Evolutionary conservation across 2,113 vertebrate genomes (phyloP).

Genomic region (Hirundichthys speculiger): DNA sequence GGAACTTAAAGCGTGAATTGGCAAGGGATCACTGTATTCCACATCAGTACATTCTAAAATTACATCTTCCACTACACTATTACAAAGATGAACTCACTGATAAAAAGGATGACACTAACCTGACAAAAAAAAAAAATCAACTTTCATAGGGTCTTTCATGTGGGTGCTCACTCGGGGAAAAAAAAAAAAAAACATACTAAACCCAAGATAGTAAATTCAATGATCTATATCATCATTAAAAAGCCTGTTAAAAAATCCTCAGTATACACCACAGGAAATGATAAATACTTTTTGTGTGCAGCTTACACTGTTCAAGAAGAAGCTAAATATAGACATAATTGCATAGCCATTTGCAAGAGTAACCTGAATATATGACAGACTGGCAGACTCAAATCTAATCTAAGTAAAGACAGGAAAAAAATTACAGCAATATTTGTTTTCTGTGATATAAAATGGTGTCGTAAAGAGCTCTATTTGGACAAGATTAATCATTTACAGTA

Average conservation of each 20-base stretch:
- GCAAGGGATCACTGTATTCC: too few relatives aligned
- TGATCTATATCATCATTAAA: constrained; percentile 27
- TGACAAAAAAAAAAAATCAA: too few relatives aligned
- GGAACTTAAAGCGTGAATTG: too few relatives aligned
- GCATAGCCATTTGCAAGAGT: constrained; percentile 13
- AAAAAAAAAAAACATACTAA: background rate
- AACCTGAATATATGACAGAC: background rate
- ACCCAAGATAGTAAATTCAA: background rate
- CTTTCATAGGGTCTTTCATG: constrained; percentile 17
- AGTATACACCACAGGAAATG: too few relatives aligned
- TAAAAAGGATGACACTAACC: background rate
- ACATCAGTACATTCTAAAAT: too few relatives aligned
- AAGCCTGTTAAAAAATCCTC: constrained; percentile 22
- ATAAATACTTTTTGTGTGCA: background rate
- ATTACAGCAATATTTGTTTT: too few relatives aligned
- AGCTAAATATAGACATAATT: constrained; percentile 8
- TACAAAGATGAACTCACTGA: background rate
- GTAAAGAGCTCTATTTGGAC: background rate
- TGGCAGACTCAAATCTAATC: too few relatives aligned
- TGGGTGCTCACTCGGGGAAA: background rate
- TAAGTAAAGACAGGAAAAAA: too few relatives aligned
- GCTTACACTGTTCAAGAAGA: background rate
- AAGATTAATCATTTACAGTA: background rate
- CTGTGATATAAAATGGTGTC: too few relatives aligned
- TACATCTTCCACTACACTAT: background rate